Base-by-base conservation (phyloP, 2,113 vertebrate species). In the Hymenochirus boettgeri region DNA sequence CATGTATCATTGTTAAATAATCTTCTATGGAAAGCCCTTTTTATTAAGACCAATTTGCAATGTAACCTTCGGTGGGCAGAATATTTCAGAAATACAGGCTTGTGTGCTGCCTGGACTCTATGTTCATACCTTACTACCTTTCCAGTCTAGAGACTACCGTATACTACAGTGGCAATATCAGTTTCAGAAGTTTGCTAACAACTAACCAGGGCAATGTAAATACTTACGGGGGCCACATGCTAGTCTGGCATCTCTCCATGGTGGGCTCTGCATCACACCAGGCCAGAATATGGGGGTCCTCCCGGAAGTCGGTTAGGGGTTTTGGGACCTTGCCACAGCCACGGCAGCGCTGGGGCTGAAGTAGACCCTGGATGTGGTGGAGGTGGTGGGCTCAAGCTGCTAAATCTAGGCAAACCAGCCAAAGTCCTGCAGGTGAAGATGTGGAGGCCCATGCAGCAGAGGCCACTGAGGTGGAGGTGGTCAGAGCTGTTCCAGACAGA, bases 241-340 rank as follows among this genome's bases (percentile, higher is more conserved):
- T 37, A 99, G 92, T 24, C 96, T 84, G 15, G 96, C 94, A 74
- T 97, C 95, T 83, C 96, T 95, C 96, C 96, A 98, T 70, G 93
- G 93, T 2, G 94, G 89, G 24, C 91, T 95, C 75, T 98, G 96
- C 93, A 99, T 93, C 65, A 99, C 90, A 17, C 96, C 96, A 0
- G 96, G 96, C 96, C 96, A 99, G 78, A 99, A 99, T 83, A 99
- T 94, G 13, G 96, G 96, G 35, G 93, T 96, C 83, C 96, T 79
- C 61, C 95, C 94, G 15, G 94, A 98, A 84, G 7, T 98, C 96
- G 7, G 93, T 90, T 69, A 98, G 82, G 0, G 96, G 96, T 72
- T 98, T 98, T 25, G 96, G 93, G 78, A 98, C 24, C 95, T 88
- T 57, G 91, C 92, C 76, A 93, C 94, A 1, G 91, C 91, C 63